These are phyloP conservation scores for Eupithecia pulchellata DNA, from an alignment of 2,888 invertebrate genomes.

Conservation along the genomic window DNA sequence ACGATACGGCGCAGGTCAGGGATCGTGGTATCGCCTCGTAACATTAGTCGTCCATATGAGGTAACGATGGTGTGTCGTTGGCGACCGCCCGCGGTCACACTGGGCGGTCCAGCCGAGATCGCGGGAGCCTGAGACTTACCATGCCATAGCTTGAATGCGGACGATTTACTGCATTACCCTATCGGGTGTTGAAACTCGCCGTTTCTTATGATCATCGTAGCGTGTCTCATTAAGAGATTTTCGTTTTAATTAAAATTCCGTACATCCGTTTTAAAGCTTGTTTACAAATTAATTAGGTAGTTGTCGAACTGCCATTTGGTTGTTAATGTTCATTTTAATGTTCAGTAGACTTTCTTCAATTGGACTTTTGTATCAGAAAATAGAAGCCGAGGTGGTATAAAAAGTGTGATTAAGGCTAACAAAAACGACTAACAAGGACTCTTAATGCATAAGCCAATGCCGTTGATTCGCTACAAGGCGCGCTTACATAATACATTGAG, in stretches of 20 bases:
- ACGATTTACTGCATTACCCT: slow-evolving; percentile 27
- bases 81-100: slow-evolving; percentile 39
- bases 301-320: slow-evolving; percentile 7
- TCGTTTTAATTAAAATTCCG: slow-evolving; percentile 16
- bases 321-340: slow-evolving; percentile 9
- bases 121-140: slow-evolving; percentile 45
- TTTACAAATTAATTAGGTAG: slow-evolving; percentile 18
- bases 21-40: slow-evolving; percentile 45
- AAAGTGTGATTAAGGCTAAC: slow-evolving; percentile 23
- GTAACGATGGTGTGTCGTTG: slow-evolving; percentile 42
- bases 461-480: slow-evolving; percentile 64
- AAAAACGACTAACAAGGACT: slow-evolving; percentile 50
- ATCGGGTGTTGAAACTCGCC: slow-evolving; percentile 23
- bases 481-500: slow-evolving; percentile 66
- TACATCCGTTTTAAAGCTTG: slow-evolving; percentile 8
- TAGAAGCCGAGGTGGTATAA: background rate
- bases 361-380: background rate
- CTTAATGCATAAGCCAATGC: slow-evolving; percentile 62
- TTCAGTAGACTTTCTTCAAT: background rate
- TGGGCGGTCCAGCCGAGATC: slow-evolving; percentile 43
- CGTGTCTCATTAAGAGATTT: slow-evolving; percentile 24
- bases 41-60: slow-evolving; percentile 52
- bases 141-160: slow-evolving; percentile 40
- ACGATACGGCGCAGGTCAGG: slow-evolving; percentile 51
- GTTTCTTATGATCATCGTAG: slow-evolving; percentile 17